Evolutionary conservation across 2,113 vertebrate genomes (phyloP), one percentile per base, ranked within the genome.

Genomic region (Pelvicachromis taeniatus): DNA sequence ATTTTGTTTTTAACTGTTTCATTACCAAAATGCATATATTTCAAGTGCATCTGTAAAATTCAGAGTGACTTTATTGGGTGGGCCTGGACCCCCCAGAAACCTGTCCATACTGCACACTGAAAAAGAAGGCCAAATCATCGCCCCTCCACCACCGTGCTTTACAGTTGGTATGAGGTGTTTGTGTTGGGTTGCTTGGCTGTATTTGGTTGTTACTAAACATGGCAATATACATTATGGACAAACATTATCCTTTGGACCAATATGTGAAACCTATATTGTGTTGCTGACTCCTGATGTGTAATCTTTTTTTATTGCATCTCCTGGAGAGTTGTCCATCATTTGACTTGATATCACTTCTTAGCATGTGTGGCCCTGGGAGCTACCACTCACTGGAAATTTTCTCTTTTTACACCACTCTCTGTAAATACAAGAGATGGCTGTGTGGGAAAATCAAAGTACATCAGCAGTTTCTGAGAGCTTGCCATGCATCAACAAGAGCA

Each of bases 221-320:
- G 58, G 29, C 16, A 0, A 17, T 13, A 31, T 61, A 0, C 31
- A 35, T 61, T 35, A 0, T 61, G 31, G 31, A 33, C 16, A 61
- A 61, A 19, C 58, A 33, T 31, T 33, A 31, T 61, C 16, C 58
- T 61, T 61, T 61, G 31, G 58, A 6, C 33, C 19, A 29, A 61
- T 19, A 17, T 9, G 26, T 59, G 26, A 59, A 61, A 11, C 16
- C 38, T 9, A 40, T 9, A 9, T 9, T 9, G 9, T 40, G 38
- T 9, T 40, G 38, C 38, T 40, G 38, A 40, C 38, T 31, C 4
- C 29, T 31, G 29, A 31, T 31, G 29, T 31, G 29, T 31, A 31
- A 6, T 42, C 2, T 42, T 42, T 12, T 13, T 13, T 42, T 42
- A 42, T 13, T 42, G 12, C 11, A 4, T 12, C 12, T 13, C 4